Percentiles rank a stretch among this genome's conserved stretches.
Conservation (phyloP, 2,888 invertebrate species). For the Callimorpha dominula region DNA sequence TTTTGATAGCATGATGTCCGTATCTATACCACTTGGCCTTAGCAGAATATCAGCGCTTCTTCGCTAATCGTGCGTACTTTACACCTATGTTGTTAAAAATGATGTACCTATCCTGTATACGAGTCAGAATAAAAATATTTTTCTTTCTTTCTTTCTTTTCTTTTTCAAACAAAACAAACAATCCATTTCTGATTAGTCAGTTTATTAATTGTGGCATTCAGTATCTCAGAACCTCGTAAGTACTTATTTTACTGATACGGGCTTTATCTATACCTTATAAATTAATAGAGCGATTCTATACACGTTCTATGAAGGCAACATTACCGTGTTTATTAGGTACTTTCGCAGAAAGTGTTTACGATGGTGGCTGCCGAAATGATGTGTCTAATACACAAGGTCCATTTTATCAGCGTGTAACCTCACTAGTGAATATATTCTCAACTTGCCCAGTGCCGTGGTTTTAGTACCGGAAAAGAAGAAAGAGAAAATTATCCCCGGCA, state of each 20-base stretch:
- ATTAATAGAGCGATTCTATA: not conserved
- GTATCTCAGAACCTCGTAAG: not conserved
- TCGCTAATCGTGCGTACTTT: too few relatives aligned
- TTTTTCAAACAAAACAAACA: too few relatives aligned
- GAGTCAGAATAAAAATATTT: too few relatives aligned
- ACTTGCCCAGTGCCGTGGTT: not conserved
- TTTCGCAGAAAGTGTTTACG: not conserved
- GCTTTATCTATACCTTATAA: not conserved
- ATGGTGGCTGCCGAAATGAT: not conserved
- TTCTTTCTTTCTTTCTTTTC: too few relatives aligned
- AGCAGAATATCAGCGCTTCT: too few relatives aligned
- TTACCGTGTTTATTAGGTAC: constrained; percentile 4
- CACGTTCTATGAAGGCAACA: constrained; percentile 1
- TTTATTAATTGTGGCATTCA: not conserved
- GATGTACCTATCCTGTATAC: too few relatives aligned
- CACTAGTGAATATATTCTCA: not conserved
- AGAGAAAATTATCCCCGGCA: not conserved
- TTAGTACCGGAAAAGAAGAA: not conserved
- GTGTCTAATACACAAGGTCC: constrained; percentile 1
- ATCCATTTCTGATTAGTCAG: too few relatives aligned
- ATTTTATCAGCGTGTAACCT: not conserved
- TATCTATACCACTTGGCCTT: too few relatives aligned
- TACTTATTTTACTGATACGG: not conserved
- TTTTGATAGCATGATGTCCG: too few relatives aligned
- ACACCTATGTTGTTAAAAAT: too few relatives aligned